Evolutionary conservation across 2,888 invertebrate genomes (phyloP).

Genomic region (Eupithecia tripunctaria): DNA sequence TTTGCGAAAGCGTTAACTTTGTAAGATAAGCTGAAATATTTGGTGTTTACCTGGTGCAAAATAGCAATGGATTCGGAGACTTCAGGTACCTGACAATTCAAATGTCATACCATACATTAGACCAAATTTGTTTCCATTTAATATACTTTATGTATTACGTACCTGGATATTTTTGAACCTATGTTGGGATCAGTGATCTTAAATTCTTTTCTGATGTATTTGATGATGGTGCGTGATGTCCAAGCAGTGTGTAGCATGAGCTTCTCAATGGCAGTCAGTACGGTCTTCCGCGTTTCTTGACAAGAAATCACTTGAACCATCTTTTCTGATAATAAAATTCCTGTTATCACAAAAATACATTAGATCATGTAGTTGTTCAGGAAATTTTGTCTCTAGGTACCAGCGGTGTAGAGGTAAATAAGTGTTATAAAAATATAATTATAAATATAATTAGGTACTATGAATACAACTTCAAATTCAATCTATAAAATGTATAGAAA

Average conservation of each 20-base stretch:
- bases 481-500: neutral
- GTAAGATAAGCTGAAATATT: no score
- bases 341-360: neutral
- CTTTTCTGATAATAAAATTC: slow-evolving; percentile 1
- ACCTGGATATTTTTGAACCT: slow-evolving; percentile 65
- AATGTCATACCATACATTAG: no score
- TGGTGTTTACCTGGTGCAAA: no score
- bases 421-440: neutral
- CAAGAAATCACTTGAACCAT: slow-evolving; percentile 1
- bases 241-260: slow-evolving; percentile 68
- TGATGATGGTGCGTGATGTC: slow-evolving; percentile 66
- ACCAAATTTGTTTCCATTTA: no score
- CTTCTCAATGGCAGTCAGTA: slow-evolving; percentile 65
- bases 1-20: no score
- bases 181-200: slow-evolving; percentile 53
- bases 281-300: slow-evolving; percentile 58
- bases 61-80: no score
- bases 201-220: slow-evolving; percentile 68
- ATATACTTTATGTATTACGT: slow-evolving; percentile 10
- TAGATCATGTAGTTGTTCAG: neutral
- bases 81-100: no score
- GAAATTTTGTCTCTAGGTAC: neutral
- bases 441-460: no score
- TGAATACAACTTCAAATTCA: no score
- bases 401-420: neutral